A percentile compares a stretch with the other conserved stretches of the same genome.
These are phyloP conservation scores for Ips typographus DNA, from an alignment of 1,140 invertebrate genomes.

Conservation along the genomic window DNA sequence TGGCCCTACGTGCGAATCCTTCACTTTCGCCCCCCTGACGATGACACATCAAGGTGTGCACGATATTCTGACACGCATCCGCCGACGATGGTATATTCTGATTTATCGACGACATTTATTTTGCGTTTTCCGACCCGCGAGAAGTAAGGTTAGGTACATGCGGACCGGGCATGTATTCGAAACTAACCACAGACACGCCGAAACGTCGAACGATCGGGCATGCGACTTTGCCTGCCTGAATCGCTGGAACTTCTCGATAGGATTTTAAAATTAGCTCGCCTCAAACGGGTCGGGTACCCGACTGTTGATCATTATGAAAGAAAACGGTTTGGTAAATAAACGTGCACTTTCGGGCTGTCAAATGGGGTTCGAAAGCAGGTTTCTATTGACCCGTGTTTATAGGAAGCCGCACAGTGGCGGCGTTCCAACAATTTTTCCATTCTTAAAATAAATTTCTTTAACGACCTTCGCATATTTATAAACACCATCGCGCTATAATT, in stretches of 20 bases:
- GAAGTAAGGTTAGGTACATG: conserved; percentile 24
- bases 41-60: conserved; percentile 96
- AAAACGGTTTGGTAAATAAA: conserved; percentile 8
- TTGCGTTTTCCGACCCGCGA: background rate
- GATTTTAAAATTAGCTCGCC: conserved; percentile 19
- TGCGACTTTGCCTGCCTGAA: conserved; percentile 15
- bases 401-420: background rate
- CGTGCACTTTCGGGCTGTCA: conserved; percentile 13
- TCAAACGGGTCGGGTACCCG: conserved; percentile 7
- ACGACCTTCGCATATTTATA: no score
- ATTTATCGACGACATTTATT: conserved; percentile 13
- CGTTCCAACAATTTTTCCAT: background rate
- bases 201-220: conserved; percentile 6
- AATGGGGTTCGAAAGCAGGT: conserved; percentile 15
- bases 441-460: no score
- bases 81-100: conserved; percentile 76
- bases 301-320: background rate
- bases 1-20: conserved; percentile 92
- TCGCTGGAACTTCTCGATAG: conserved; percentile 15
- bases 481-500: no score
- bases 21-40: conserved; percentile 94
- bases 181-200: conserved; percentile 29
- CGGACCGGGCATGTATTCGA: conserved; percentile 17
- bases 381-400: conserved; percentile 5
- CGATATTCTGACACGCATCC: conserved; percentile 95